Evolutionary conservation across 2,797 vertebrate genomes (phyloP).

Genomic region (Muscicapa striata): DNA sequence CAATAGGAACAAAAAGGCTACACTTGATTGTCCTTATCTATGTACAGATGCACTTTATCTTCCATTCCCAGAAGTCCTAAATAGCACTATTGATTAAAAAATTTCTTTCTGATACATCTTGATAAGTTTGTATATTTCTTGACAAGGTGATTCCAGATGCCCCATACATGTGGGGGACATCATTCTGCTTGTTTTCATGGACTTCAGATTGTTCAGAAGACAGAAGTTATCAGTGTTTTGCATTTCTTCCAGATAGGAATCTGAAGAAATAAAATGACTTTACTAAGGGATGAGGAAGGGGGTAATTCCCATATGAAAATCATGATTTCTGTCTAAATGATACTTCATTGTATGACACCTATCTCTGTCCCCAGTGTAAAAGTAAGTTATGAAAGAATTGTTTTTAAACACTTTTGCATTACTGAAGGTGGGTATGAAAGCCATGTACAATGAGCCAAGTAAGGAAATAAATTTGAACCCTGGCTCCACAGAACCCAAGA

Average conservation of each 20-base stretch:
- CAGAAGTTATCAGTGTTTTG: neutral
- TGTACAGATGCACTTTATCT: neutral
- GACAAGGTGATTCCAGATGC: neutral
- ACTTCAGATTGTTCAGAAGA: neutral
- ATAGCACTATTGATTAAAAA: neutral
- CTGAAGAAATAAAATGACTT: neutral
- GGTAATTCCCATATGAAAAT: neutral
- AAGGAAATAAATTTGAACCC: neutral
- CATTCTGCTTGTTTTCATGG: neutral
- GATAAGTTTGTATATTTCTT: neutral
- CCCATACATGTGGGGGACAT: neutral
- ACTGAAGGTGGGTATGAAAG: neutral
- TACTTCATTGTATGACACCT: neutral
- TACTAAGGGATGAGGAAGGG: neutral
- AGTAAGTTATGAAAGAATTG: neutral
- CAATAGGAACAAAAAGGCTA: neutral
- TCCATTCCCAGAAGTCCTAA: neutral
- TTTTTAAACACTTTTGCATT: neutral
- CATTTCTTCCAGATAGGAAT: neutral
- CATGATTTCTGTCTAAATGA: neutral
- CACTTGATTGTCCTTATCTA: neutral
- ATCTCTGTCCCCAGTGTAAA: neutral
- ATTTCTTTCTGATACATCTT: neutral
- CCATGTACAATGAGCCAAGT: accelerated
- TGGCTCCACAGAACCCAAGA: neutral